Evolutionary conservation across 2,113 vertebrate species (phyloP).

Genomic region (Megaceryle maxima): DNA sequence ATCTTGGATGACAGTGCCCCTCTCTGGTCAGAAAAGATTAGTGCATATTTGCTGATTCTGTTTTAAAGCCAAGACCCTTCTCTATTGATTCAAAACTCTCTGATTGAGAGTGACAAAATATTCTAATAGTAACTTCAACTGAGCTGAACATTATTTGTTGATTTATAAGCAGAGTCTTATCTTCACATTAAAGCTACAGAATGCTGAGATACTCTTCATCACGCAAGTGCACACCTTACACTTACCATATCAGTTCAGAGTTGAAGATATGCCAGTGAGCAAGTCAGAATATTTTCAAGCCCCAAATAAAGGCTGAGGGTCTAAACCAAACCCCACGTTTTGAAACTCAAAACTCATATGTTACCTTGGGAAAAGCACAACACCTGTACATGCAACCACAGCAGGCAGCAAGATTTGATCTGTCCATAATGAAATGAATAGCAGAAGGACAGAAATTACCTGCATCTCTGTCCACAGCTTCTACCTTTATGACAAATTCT

Average conservation of each 20-base stretch:
- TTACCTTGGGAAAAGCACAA: neutral
- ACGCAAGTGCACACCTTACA: fast-evolving
- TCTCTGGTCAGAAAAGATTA: slow-evolving; percentile 61
- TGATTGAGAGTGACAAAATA: neutral
- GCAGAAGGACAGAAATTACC: slow-evolving; percentile 70
- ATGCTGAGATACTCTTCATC: neutral
- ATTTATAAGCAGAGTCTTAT: neutral
- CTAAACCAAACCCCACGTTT: neutral
- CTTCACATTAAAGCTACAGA: neutral
- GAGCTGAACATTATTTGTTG: neutral
- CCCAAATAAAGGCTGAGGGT: neutral
- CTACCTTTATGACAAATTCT: slow-evolving; percentile 77
- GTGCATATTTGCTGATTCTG: neutral
- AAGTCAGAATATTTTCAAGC: neutral
- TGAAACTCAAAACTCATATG: neutral
- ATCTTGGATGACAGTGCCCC: slow-evolving; percentile 72
- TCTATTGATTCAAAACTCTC: neutral
- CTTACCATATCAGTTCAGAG: neutral
- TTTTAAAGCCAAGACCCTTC: neutral
- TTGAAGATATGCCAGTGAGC: neutral
- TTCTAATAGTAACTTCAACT: neutral
- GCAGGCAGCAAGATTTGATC: neutral
- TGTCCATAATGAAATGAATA: neutral
- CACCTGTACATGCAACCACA: fast-evolving
- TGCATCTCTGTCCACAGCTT: slow-evolving; percentile 85